These are phyloP conservation scores for Anhinga rufa DNA, from an alignment of 2,113 vertebrate genomes.

Conservation along the genomic window DNA sequence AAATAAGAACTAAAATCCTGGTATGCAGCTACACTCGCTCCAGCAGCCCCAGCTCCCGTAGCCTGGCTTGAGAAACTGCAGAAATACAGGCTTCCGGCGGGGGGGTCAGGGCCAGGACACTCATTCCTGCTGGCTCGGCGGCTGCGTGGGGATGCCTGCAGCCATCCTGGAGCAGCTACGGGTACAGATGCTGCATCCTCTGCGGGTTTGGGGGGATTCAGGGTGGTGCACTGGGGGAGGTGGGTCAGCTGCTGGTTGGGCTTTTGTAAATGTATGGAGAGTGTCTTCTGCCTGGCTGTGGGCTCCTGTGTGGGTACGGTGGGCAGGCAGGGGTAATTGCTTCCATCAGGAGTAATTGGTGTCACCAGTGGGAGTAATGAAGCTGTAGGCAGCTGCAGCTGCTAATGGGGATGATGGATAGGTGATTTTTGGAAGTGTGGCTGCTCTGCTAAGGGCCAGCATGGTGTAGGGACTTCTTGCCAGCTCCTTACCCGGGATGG, in stretches of 20 bases:
- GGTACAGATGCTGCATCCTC: neutral
- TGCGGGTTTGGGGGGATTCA: accelerated
- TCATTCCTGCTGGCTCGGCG: accelerated
- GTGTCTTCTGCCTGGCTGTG: neutral
- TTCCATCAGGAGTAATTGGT: neutral
- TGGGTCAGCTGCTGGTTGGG: neutral
- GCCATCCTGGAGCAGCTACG: neutral
- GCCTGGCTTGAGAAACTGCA: neutral
- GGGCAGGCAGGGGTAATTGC: neutral
- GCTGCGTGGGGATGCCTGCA: neutral
- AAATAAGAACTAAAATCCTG: neutral
- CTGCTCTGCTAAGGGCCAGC: neutral
- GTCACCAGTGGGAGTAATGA: neutral
- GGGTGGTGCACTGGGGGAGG: neutral
- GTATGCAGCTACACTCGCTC: accelerated
- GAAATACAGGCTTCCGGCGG: accelerated
- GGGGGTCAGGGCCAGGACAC: neutral
- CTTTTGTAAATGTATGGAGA: neutral
- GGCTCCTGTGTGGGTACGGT: neutral
- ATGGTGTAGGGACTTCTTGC: neutral
- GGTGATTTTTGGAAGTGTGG: neutral
- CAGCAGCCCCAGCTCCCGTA: neutral
- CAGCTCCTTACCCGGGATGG: neutral
- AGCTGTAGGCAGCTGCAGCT: neutral
- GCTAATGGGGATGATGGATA: neutral